Evolutionary conservation across 2,888 invertebrate genomes (phyloP).

Genomic region (Anagyrus pseudococci): DNA sequence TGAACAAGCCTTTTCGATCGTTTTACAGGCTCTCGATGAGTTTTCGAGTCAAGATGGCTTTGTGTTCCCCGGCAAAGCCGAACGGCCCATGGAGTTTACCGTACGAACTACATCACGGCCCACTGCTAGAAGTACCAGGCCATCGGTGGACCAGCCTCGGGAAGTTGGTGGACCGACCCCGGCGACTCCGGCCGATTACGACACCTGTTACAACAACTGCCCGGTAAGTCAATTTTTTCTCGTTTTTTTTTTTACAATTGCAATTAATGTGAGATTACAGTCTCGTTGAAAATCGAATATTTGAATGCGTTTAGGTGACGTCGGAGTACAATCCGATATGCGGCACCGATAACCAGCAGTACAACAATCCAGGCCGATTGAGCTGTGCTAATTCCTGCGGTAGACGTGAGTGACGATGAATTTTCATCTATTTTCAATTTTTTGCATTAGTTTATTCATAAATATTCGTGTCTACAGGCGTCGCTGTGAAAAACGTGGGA

Average conservation of each 20-base stretch:
- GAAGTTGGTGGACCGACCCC: no score
- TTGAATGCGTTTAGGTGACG: no score
- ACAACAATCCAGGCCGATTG: conserved; percentile 48
- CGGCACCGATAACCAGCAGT: conserved; percentile 45
- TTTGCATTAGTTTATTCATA: no score
- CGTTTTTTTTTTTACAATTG: no score
- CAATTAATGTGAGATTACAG: no score
- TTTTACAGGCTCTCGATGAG: no score
- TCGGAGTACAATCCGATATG: conserved; percentile 54
- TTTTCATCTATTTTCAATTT: no score
- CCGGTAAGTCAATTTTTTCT: conserved; percentile 10
- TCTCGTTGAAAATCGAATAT: no score
- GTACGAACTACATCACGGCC: neutral
- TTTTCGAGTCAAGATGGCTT: conserved; percentile 24
- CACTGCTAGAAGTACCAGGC: neutral
- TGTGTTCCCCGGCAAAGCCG: conserved; percentile 25
- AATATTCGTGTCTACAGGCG: no score
- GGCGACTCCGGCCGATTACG: neutral
- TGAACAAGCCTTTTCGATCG: no score
- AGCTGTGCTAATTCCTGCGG: conserved; percentile 49
- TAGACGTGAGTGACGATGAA: conserved; percentile 45
- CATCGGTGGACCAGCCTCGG: no score
- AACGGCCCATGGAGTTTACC: conserved; percentile 9
- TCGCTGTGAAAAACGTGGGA: no score
- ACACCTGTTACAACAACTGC: conserved; percentile 21